These are phyloP conservation scores for Centruroides vittatus DNA, from an alignment of 1,140 invertebrate genomes.

Conservation along the genomic window DNA sequence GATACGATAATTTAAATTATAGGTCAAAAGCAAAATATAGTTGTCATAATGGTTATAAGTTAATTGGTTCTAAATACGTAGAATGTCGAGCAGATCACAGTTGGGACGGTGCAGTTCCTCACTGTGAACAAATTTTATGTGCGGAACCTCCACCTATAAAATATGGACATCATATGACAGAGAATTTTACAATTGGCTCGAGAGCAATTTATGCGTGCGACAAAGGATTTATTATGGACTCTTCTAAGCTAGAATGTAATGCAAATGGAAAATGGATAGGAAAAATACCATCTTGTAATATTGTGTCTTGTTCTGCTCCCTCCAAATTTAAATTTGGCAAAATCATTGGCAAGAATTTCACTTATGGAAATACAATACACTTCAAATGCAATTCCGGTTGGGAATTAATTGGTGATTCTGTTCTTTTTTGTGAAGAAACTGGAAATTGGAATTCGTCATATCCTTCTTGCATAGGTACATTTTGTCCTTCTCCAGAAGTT, in stretches of 20 bases:
- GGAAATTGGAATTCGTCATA: conserved; percentile 68
- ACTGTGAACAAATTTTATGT: conserved; percentile 39
- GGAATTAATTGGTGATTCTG: conserved; percentile 51
- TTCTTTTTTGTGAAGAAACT: conserved; percentile 46
- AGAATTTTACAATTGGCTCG: conserved; percentile 9
- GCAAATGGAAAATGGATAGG: conserved; percentile 67
- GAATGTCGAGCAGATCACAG: conserved; percentile 21
- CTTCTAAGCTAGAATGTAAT: conserved; percentile 46
- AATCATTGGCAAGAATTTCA: conserved; percentile 72
- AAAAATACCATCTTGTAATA: conserved; percentile 35
- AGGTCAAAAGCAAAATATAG: conserved; percentile 21
- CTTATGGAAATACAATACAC: conserved; percentile 65
- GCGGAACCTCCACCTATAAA: not conserved
- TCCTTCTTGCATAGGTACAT: conserved; percentile 44
- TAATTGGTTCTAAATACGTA: conserved; percentile 44
- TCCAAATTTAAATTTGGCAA: conserved; percentile 39
- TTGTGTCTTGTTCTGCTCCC: conserved; percentile 8
- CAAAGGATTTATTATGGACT: conserved; percentile 9
- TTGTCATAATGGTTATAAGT: conserved; percentile 61
- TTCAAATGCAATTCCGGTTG: conserved; percentile 77
- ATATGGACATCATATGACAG: not conserved
- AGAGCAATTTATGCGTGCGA: conserved; percentile 8
- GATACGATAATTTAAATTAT: not conserved
- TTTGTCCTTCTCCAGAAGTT: conserved; percentile 7
- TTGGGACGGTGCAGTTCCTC: conserved; percentile 31